Conservation (phyloP, 2,113 vertebrate species). For the Talpa occidentalis region DNA sequence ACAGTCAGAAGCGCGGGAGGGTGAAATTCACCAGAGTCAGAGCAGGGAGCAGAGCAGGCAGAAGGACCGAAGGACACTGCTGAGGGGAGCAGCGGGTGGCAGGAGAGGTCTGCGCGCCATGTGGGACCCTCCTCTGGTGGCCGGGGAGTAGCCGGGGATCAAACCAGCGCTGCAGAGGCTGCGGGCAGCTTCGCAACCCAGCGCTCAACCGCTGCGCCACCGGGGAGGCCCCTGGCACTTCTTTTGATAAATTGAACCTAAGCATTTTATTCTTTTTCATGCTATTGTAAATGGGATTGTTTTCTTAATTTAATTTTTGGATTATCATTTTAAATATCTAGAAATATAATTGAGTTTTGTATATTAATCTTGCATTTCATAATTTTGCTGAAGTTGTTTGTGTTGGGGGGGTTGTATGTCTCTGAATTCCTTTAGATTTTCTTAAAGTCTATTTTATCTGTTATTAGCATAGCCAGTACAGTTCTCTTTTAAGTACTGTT, state of each 20-base stretch:
- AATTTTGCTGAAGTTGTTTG: background rate
- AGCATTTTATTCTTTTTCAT: background rate
- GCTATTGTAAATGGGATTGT: background rate
- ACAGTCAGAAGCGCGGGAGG: no score
- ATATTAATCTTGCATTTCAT: background rate
- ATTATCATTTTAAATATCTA: no score
- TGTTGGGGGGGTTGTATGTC: background rate
- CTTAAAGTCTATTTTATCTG: background rate
- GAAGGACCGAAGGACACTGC: no score
- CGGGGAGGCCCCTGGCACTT: background rate
- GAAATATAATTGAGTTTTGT: background rate
- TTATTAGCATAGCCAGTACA: background rate
- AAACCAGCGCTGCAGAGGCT: no score
- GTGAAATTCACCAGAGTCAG: no score
- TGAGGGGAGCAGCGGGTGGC: no score
- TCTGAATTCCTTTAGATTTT: background rate
- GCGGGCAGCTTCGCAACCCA: no score
- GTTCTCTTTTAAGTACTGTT: background rate
- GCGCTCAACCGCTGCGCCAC: no score
- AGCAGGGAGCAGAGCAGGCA: no score
- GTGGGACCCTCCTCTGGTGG: no score
- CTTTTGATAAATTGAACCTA: conserved; percentile 20
- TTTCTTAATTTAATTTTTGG: background rate
- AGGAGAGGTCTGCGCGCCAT: no score
- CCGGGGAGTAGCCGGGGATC: no score